phyloP scores from a whole-genome alignment of 2,797 vertebrate genomes.

The Characodon lateralis region DNA sequence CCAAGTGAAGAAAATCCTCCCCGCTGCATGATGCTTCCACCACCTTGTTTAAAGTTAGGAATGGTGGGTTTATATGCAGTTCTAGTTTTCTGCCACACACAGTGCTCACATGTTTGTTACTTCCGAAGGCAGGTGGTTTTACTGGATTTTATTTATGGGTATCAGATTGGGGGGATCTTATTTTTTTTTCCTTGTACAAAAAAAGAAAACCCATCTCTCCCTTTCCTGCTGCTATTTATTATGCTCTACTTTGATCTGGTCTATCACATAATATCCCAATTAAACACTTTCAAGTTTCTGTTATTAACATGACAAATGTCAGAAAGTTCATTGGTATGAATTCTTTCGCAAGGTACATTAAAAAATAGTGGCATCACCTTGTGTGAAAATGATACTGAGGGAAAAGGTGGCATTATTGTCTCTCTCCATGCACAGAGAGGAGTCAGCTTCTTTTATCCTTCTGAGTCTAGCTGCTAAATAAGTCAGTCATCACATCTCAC shows the following conservation, averaged over 20 bases:
- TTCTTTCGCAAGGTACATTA: too few species aligned
- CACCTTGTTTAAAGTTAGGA: background rate
- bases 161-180: background rate
- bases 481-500: conserved; percentile 68
- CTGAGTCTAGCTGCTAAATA: conserved; percentile 71
- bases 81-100: background rate
- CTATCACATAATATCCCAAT: background rate
- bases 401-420: conserved; percentile 32
- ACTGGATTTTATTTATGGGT: background rate
- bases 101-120: background rate
- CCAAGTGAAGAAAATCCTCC: background rate
- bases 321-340: background rate
- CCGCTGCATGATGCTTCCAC: background rate
- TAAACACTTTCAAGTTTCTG: background rate
- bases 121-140: background rate
- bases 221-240: background rate
- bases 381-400: conserved; percentile 45
- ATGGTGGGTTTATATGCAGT: background rate
- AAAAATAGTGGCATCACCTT: background rate
- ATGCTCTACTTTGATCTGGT: background rate
- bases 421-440: conserved; percentile 27
- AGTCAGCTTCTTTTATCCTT: conserved; percentile 45
- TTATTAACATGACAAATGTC: background rate
- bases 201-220: background rate
- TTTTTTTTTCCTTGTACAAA: background rate